Conservation (phyloP, 1,140 invertebrate species). For the Cepaea nemoralis region DNA sequence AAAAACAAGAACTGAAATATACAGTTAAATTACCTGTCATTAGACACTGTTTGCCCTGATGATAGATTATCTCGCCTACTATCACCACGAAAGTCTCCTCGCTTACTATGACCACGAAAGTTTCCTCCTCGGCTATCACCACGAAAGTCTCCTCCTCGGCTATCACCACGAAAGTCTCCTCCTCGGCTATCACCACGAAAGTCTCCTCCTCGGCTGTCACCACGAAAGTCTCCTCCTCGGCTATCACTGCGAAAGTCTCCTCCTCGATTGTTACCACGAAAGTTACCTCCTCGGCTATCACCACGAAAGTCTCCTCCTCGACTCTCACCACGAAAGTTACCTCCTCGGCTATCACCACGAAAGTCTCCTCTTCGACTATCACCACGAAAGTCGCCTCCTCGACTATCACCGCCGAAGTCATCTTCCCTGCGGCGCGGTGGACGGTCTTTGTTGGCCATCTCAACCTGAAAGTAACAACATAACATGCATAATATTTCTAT, state of each 20-base stretch:
- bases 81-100: not conserved
- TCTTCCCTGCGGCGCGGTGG: slow-evolving; percentile 24
- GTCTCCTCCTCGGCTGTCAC: not conserved
- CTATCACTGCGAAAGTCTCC: too few species aligned
- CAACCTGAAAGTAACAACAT: slow-evolving; percentile 33
- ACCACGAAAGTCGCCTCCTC: not conserved
- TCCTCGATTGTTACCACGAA: too few species aligned
- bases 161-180: too few species aligned
- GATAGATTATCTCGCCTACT: not conserved
- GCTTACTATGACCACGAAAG: too few species aligned
- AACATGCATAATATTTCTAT: too few species aligned
- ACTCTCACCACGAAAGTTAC: too few species aligned
- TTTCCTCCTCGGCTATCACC: too few species aligned
- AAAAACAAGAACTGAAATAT: too few species aligned
- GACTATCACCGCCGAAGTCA: not conserved
- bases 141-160: too few species aligned
- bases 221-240: not conserved
- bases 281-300: too few species aligned
- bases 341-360: not conserved
- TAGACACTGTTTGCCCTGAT: not conserved
- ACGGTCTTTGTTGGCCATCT: slow-evolving; percentile 42
- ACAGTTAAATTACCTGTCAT: not conserved
- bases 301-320: too few species aligned
- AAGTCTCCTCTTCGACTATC: slow-evolving; percentile 7
- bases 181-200: too few species aligned